These are phyloP conservation scores for Drosophila nr. medialis DNA, from an alignment of 2,888 invertebrate species.

Conservation along the genomic window DNA sequence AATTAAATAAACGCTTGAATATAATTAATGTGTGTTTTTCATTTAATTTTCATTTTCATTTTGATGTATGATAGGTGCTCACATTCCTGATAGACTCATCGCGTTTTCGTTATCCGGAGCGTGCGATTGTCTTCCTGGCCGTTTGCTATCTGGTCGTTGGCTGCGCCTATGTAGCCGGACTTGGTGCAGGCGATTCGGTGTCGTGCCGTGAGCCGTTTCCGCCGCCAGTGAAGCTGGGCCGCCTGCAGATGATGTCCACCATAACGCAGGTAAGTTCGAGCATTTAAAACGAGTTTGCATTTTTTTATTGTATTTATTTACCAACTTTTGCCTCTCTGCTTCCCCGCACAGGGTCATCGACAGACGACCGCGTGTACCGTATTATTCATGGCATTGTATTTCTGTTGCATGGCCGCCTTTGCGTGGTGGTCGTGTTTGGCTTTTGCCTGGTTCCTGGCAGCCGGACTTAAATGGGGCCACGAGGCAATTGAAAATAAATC, in stretches of 20 bases:
- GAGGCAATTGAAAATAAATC: slow-evolving; percentile 99
- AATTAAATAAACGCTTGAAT: slow-evolving; percentile 71
- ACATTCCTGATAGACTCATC: slow-evolving; percentile 98
- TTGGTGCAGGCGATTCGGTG: slow-evolving; percentile 92
- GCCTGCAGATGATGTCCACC: slow-evolving; percentile 91
- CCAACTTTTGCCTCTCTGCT: slow-evolving; percentile 26
- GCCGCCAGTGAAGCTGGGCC: slow-evolving; percentile 89
- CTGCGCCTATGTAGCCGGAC: slow-evolving; percentile 94
- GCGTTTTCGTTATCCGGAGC: slow-evolving; percentile 98
- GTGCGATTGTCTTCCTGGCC: slow-evolving; percentile 98
- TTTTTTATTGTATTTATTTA: slow-evolving; percentile 50
- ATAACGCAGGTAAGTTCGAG: slow-evolving; percentile 91
- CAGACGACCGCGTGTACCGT: slow-evolving; percentile 91
- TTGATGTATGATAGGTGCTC: slow-evolving; percentile 86
- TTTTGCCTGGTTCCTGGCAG: slow-evolving; percentile 98
- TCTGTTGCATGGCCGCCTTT: slow-evolving; percentile 98
- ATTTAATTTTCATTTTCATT: slow-evolving; percentile 34
- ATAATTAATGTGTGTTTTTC: slow-evolving; percentile 60
- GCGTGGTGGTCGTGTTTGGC: slow-evolving; percentile 99
- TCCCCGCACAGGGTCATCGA: slow-evolving; percentile 83
- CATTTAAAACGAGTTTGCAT: not conserved
- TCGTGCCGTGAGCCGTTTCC: slow-evolving; percentile 93
- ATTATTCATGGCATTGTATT: slow-evolving; percentile 97
- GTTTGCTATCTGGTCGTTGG: slow-evolving; percentile 98
- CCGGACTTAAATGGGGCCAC: slow-evolving; percentile 98